phyloP scores from a whole-genome alignment of 2,888 invertebrate species.

The Polydrusus pterygomalis region DNA sequence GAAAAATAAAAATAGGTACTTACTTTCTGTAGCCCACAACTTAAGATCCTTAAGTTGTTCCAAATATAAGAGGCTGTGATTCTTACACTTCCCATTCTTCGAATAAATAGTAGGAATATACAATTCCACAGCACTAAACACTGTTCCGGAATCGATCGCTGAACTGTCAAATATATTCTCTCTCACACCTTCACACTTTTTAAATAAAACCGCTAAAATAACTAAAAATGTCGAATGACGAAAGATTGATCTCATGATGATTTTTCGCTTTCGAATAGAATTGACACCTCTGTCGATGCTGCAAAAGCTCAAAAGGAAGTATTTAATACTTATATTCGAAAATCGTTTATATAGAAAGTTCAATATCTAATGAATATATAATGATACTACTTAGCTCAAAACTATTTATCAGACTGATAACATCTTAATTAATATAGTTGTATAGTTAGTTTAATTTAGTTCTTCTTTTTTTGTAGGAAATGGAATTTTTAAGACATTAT shows the following conservation, averaged over 20 bases:
- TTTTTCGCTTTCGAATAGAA: neutral
- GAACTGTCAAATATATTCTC: slow-evolving; percentile 3
- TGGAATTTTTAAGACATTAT: neutral
- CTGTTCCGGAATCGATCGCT: neutral
- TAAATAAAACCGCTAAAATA: slow-evolving; percentile 2
- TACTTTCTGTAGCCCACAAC: slow-evolving; percentile 64
- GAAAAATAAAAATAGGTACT: slow-evolving; percentile 41
- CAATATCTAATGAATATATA: neutral
- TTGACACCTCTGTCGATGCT: neutral
- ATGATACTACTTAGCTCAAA: neutral
- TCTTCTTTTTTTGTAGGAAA: neutral
- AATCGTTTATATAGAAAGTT: slow-evolving; percentile 1
- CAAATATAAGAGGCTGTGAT: slow-evolving; percentile 60
- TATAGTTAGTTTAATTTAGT: too few species aligned
- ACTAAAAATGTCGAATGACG: slow-evolving; percentile 10
- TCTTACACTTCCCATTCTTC: slow-evolving; percentile 57
- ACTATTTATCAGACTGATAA: neutral
- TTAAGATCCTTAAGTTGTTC: slow-evolving; percentile 59
- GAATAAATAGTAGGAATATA: slow-evolving; percentile 55
- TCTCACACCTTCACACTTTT: neutral
- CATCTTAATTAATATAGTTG: slow-evolving; percentile 5
- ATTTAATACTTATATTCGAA: neutral
- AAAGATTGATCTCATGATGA: neutral
- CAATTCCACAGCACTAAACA: slow-evolving; percentile 17
- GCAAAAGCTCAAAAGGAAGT: neutral